Conservation (phyloP, 2,888 invertebrate species). For the Pocota personata region DNA sequence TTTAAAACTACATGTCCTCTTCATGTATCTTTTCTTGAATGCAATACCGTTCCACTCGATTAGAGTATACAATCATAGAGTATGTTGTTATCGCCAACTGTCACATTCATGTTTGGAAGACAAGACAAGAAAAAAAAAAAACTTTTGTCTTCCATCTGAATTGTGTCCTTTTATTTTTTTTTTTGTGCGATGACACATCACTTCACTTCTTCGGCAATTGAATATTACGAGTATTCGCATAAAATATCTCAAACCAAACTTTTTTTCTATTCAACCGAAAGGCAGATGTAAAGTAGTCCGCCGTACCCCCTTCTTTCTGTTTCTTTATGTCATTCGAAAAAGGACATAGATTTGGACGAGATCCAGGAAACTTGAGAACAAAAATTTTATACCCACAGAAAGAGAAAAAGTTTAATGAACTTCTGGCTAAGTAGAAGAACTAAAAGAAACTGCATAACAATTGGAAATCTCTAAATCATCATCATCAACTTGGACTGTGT, state of each 20-base stretch:
- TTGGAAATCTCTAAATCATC: constrained; percentile 18
- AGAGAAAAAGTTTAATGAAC: constrained; percentile 52
- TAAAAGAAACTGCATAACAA: constrained; percentile 15
- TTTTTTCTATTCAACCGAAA: neutral
- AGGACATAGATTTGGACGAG: constrained; percentile 65
- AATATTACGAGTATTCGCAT: constrained; percentile 2
- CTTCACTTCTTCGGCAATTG: neutral
- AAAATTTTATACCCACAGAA: constrained; percentile 14
- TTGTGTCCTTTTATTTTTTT: neutral
- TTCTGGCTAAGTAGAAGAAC: neutral
- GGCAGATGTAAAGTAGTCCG: constrained; percentile 34
- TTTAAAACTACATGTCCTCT: neutral
- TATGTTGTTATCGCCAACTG: neutral
- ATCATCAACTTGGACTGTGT: neutral
- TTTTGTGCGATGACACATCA: neutral
- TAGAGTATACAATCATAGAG: neutral
- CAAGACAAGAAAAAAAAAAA: neutral
- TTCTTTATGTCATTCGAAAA: neutral
- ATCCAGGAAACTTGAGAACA: constrained; percentile 56
- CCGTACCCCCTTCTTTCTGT: neutral
- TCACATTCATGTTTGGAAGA: neutral
- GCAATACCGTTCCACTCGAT: neutral
- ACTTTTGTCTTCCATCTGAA: neutral
- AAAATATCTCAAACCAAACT: neutral
- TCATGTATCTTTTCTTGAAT: neutral